Conservation (phyloP, 2,113 vertebrate species). For the Catagonus wagneri region DNA sequence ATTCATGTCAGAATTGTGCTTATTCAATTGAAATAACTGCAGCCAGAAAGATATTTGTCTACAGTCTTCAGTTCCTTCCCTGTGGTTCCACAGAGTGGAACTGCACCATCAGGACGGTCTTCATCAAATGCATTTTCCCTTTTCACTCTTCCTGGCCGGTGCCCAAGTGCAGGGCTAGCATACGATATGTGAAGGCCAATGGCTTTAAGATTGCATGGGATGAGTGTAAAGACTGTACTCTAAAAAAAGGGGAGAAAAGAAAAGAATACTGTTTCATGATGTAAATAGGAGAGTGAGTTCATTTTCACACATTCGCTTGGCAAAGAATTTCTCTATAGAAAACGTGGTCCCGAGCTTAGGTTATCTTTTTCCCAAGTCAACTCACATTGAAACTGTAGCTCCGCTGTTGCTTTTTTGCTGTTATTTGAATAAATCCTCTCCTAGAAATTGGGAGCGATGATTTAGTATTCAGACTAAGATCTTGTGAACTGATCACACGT, state of each 20-base stretch:
- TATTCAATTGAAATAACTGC: slow-evolving; percentile 64
- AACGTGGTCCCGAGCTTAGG: background rate
- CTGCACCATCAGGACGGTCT: background rate
- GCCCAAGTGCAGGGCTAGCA: background rate
- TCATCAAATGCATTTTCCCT: background rate
- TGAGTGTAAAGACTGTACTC: background rate
- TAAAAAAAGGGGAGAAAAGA: too few relatives aligned
- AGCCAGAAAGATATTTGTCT: slow-evolving; percentile 45
- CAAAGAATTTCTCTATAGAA: background rate
- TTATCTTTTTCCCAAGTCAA: background rate
- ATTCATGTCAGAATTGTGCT: slow-evolving; percentile 72
- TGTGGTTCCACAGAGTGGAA: background rate
- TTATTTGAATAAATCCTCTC: background rate
- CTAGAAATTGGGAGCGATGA: background rate
- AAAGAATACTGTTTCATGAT: background rate
- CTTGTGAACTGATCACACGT: background rate
- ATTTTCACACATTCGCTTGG: background rate
- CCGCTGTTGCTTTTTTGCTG: background rate
- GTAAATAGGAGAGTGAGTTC: background rate
- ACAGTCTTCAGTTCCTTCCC: background rate
- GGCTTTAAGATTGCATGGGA: slow-evolving; percentile 20
- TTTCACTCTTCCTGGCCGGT: background rate
- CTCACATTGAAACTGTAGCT: background rate
- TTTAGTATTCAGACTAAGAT: background rate
- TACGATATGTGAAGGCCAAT: slow-evolving; percentile 37